Conservation (phyloP, 2,113 vertebrate species). For the Lipophrys pholis region DNA sequence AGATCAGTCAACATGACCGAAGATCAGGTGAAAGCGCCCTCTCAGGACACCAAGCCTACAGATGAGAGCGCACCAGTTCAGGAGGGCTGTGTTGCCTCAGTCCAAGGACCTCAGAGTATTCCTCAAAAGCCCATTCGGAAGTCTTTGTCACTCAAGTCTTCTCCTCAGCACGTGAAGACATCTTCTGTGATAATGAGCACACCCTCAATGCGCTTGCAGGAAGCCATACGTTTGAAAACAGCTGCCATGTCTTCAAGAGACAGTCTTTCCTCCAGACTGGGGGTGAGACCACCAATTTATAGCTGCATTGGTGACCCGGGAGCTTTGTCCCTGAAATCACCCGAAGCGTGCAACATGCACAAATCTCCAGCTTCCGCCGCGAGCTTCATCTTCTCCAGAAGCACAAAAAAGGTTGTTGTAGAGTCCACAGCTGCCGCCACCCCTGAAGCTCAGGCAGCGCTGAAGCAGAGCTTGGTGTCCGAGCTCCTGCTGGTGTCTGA, state of each 20-base stretch:
- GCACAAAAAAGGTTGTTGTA: conserved; percentile 89
- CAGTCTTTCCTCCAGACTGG: conserved; percentile 60
- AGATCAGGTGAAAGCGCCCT: conserved; percentile 53
- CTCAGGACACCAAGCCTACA: conserved; percentile 51
- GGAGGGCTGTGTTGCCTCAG: conserved; percentile 43
- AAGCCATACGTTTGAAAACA: conserved; percentile 90
- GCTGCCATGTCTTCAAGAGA: conserved; percentile 82
- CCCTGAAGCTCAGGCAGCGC: conserved; percentile 83
- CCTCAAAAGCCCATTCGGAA: conserved; percentile 95
- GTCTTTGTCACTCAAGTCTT: conserved; percentile 86
- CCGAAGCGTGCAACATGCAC: conserved; percentile 74
- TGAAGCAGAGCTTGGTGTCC: conserved; percentile 88
- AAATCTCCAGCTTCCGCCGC: conserved; percentile 91
- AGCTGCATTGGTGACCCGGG: conserved; percentile 46
- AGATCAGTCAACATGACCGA: conserved; percentile 86
- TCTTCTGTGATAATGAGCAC: conserved; percentile 55
- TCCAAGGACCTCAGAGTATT: conserved; percentile 61
- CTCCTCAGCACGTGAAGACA: conserved; percentile 63
- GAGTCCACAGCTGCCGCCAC: conserved; percentile 83
- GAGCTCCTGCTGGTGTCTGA: conserved; percentile 89
- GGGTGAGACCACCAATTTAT: conserved; percentile 42
- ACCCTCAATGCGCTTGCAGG: conserved; percentile 85
- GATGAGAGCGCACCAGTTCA: conserved; percentile 15
- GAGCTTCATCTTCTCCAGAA: conserved; percentile 96
- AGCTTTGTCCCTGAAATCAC: conserved; percentile 45